These are phyloP conservation scores for Taxidea taxus DNA, from an alignment of 2,113 vertebrate species.

Conservation along the genomic window DNA sequence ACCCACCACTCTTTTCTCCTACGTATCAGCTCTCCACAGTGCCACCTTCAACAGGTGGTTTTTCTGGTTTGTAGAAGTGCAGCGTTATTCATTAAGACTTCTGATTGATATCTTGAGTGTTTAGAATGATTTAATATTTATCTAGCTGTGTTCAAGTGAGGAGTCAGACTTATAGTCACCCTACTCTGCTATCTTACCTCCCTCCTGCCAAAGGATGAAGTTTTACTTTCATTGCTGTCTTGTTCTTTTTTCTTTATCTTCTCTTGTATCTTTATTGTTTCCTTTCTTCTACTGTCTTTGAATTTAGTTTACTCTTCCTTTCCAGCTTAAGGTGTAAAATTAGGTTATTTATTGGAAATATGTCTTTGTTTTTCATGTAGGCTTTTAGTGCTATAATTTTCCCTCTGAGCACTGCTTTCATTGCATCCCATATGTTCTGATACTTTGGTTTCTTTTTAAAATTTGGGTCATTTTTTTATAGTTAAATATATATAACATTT, in stretches of 20 bases:
- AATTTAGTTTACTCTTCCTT: neutral
- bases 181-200: neutral
- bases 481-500: neutral
- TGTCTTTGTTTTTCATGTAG: neutral
- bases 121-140: neutral
- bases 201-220: neutral
- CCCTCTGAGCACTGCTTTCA: neutral
- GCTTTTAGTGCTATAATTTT: neutral
- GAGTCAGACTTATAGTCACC: neutral
- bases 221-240: neutral
- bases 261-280: neutral
- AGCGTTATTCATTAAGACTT: neutral
- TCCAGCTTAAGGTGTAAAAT: neutral
- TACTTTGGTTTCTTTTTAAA: neutral
- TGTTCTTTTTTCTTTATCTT: neutral
- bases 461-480: neutral
- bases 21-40: neutral
- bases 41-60: neutral
- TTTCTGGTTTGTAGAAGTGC: neutral
- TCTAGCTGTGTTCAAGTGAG: neutral
- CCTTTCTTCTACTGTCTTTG: neutral
- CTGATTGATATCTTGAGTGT: neutral
- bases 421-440: neutral
- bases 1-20: neutral
- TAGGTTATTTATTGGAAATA: neutral